Evolutionary conservation across 1,140 invertebrate species (phyloP), one percentile per base, ranked within the genome.

Genomic region (Palaemon carinicauda): DNA sequence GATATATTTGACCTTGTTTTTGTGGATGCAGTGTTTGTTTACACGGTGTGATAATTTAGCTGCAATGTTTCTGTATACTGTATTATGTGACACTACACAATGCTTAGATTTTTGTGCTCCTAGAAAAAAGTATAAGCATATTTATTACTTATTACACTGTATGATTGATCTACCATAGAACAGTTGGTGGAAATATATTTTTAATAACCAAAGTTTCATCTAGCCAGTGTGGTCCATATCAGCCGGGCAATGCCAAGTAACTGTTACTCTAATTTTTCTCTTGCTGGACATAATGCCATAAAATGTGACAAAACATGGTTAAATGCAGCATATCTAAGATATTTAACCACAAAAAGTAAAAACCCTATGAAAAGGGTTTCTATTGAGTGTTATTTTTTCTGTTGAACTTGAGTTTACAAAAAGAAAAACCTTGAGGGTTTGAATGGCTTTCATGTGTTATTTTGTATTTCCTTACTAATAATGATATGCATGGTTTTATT

Each of bases 191-290:
- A 41, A 41, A 12, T 41, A 21, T 73, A 9, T n/a, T 17, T n/a
- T 29, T 56, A 24, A 21, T 79, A 79, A 56, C 52, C 54, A 60
- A 80, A 54, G 53, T 54, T n/a, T 80, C 78, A 80, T 80, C 78
- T 80, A 80, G 78, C 53, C 78, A 31, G 78, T 31, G 78, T 80
- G 53, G 54, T 54, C 33, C 52, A 29, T 60, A 27, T 69, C 3
- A 56, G 53, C 56, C 78, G 14, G 60, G 27, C 53, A 60, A 80
- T 80, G 78, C 78, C 78, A 80, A 80, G 54, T 80, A 80, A 80
- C 78, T 31, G 53, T 31, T 60, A 53, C 78, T 41, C 78, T 33
- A 54, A 79, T 80, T 60, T 80, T 80, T 14, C 29, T 80, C 7
- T 56, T 51, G 29, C 9, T 19, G n/a, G 29, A 19, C 31, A 4